Base-by-base conservation (phyloP, 1,140 invertebrate species). In the Delia radicum region DNA sequence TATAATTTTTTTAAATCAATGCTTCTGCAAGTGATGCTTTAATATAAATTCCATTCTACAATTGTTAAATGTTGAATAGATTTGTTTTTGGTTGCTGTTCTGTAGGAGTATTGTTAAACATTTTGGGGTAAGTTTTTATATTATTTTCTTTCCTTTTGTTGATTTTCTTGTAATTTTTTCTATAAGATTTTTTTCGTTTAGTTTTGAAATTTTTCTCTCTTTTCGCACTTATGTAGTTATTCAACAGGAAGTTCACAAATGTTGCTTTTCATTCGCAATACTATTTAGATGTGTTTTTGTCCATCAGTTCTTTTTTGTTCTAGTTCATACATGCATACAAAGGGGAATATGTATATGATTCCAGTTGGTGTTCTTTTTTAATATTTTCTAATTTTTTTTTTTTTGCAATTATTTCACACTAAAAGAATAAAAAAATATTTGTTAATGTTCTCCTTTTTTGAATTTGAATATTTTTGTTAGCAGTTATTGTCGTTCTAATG, bases 231-330 rank as follows among this genome's bases (percentile, higher is more conserved):
- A 84, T 84, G 80, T 84, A 79, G 84, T 84, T 81, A 81, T 84
- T 84, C 82, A 84, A 84, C 82, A 82, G 81, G 82, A 84, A 84
- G 81, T 83, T 80, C 81, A 83, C 81, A 81, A 83, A 83, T 80
- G 80, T 80, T 81, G 83, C 80, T 80, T 79, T 81, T 81, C 81
- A 82, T 80, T 80, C 76, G 77, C 80, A 81, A 79, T 81, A 80
- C 79, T 78, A 75, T 78, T 78, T n/a, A 37, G 33, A 37, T 80
- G 62, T 73, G 46, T 48, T 74, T 73, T 75, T 75, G 69, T 63
- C n/a, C n/a, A n/a, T n/a, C 73, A 69, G 63, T 74, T 29, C 37
- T n/a, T 33, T 69, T n/a, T 29, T 67, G 10, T 67, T 67, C 31
- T 67, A 33, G 6, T 33, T 29, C 12, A 7, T 69, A 15, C 29